Conservation (phyloP, 2,888 invertebrate species). For the Trachelus tabidus region DNA sequence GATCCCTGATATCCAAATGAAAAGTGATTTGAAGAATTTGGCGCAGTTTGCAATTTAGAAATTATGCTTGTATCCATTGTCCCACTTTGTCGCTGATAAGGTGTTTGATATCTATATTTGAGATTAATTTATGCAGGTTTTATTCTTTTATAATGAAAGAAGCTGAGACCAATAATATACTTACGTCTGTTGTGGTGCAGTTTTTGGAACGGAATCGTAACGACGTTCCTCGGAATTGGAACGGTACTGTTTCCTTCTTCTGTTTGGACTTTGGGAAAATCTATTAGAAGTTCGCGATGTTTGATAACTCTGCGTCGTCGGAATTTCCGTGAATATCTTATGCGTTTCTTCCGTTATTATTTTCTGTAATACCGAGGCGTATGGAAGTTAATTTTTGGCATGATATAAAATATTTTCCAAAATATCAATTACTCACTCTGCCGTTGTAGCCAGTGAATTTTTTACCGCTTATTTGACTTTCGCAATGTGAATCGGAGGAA, state of each 20-base stretch:
- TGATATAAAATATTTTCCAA: background rate
- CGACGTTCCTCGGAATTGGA: slow-evolving; percentile 13
- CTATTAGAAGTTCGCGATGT: background rate
- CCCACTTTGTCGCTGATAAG: slow-evolving; percentile 30
- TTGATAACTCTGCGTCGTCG: slow-evolving; percentile 6
- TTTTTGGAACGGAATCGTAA: slow-evolving; percentile 6
- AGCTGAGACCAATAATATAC: slow-evolving; percentile 6
- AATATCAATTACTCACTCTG: background rate
- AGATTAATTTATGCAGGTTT: background rate
- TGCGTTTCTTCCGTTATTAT: background rate
- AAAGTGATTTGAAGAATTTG: slow-evolving; percentile 26
- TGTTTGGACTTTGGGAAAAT: slow-evolving; percentile 10
- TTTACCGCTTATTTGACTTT: background rate
- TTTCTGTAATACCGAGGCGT: background rate
- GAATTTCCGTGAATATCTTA: slow-evolving; percentile 2
- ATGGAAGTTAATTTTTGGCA: background rate
- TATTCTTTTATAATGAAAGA: slow-evolving; percentile 1
- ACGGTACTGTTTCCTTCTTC: background rate
- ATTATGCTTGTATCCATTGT: slow-evolving; percentile 29
- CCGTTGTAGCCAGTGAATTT: background rate
- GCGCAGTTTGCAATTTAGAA: slow-evolving; percentile 30
- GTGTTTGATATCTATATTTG: slow-evolving; percentile 29
- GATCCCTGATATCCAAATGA: slow-evolving; percentile 22
- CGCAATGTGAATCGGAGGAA: slow-evolving; percentile 18
- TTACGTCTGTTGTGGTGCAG: slow-evolving; percentile 25